Base-by-base conservation (phyloP, 2,888 invertebrate genomes). In the Agonopterix alstromeriana region DNA sequence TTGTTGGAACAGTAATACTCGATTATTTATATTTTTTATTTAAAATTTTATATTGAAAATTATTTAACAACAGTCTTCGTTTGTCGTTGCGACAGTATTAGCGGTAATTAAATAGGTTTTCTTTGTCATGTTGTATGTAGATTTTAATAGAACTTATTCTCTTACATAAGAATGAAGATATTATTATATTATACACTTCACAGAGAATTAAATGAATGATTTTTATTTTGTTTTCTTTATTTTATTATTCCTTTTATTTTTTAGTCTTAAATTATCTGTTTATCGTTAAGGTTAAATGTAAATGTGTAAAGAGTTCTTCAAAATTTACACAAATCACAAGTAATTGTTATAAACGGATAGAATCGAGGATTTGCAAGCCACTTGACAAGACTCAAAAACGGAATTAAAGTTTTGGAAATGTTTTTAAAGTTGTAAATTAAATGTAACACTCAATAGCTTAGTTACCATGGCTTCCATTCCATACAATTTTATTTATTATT, bases 11-110 rank as follows among this genome's bases (percentile, higher is more conserved):
- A 72, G 73, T 82, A 87, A 87, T 87, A 87, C 87, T 87, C 86
- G 82, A 82, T 83, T 85, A 82, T 86, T 87, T 86, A 84, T 85
- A 80, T 84, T 83, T 84, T 83, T 85, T 83, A 82, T 84, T 84
- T 84, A 62, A 74, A 79, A 73, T 66, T 63, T 72, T 82, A 79
- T 82, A 76, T 73, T 73, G 67, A 71, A 70, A 72, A 70, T 73
- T 77, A 77, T 77, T 77, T 81, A 80, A 77, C 70, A 11, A 10
- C 38, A 12, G 45, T 65, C 70, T 80, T 77, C 65, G 67, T 76
- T 81, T 75, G 82, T 84, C 81, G 84, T 73, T 82, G 70, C 83
- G 81, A 76, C 80, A 67, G 60, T 61, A 58, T 52, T 70, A 70
- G 67, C 72, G 69, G 68, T 67, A 69, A 70, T 67, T 56, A 55